These are phyloP conservation scores for Alectura lathami DNA, from an alignment of 2,113 vertebrate species.

Conservation along the genomic window DNA sequence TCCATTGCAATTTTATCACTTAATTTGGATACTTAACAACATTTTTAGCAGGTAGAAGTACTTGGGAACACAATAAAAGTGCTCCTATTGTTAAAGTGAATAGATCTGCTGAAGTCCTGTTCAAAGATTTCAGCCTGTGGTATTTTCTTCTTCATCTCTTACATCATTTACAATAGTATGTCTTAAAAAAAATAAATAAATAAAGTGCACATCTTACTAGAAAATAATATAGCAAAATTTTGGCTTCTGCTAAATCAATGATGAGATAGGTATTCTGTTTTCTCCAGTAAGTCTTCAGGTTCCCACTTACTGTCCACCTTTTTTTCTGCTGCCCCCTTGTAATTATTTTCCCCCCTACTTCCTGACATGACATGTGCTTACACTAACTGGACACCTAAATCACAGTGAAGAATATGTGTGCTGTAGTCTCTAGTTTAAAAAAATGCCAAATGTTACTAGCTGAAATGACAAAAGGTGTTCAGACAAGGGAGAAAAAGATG, in stretches of 20 bases:
- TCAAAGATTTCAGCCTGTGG: not conserved
- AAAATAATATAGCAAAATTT: not conserved
- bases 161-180: not conserved
- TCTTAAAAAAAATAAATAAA: not conserved
- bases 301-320: not conserved
- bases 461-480: not conserved
- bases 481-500: not conserved
- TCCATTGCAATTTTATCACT: not conserved
- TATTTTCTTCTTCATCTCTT: not conserved
- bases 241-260: not conserved
- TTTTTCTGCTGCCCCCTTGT: not conserved
- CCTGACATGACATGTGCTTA: not conserved
- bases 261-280: not conserved
- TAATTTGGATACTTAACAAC: not conserved
- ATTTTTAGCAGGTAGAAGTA: not conserved
- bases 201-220: not conserved
- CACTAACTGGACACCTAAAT: constrained; percentile 3
- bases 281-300: not conserved
- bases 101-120: not conserved
- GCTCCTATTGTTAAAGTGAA: not conserved
- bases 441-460: not conserved
- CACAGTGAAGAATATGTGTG: not conserved
- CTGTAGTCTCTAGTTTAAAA: not conserved
- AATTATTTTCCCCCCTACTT: not conserved
- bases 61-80: not conserved